Conservation (phyloP, 2,888 invertebrate genomes). For the Aleiodes testaceus region DNA sequence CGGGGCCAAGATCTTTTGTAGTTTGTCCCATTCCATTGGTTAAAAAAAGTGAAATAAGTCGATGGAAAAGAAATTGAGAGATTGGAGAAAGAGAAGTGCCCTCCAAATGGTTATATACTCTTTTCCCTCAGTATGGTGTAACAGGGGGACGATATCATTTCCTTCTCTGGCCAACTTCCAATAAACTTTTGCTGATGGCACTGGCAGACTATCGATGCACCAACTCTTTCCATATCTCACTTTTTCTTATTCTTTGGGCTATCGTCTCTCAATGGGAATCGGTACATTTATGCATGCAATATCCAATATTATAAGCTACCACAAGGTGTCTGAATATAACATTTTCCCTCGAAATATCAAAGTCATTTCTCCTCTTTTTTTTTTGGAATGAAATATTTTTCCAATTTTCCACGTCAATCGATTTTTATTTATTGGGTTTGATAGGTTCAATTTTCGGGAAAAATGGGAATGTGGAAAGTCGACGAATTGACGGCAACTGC, state of each 20-base stretch:
- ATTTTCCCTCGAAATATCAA: conserved; percentile 35
- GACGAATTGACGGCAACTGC: no score
- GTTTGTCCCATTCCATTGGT: not conserved
- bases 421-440: not conserved
- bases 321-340: conserved; percentile 41
- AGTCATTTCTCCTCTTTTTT: conserved; percentile 30
- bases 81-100: not conserved
- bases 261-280: conserved; percentile 51
- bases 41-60: not conserved
- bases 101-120: not conserved
- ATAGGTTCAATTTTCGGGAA: not conserved
- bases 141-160: conserved; percentile 47
- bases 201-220: conserved; percentile 42
- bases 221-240: conserved; percentile 11
- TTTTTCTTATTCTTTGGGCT: conserved; percentile 3
- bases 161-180: conserved; percentile 53
- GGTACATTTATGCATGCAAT: conserved; percentile 56
- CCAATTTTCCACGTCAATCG: conserved; percentile 37
- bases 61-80: not conserved
- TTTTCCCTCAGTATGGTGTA: not conserved
- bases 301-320: conserved; percentile 53
- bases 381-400: conserved; percentile 26
- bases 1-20: not conserved
- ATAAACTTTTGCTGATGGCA: conserved; percentile 47
- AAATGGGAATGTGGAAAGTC: no score